These are phyloP conservation scores for Heterodera carotae DNA, from an alignment of 1,140 invertebrate genomes.

Conservation along the genomic window DNA sequence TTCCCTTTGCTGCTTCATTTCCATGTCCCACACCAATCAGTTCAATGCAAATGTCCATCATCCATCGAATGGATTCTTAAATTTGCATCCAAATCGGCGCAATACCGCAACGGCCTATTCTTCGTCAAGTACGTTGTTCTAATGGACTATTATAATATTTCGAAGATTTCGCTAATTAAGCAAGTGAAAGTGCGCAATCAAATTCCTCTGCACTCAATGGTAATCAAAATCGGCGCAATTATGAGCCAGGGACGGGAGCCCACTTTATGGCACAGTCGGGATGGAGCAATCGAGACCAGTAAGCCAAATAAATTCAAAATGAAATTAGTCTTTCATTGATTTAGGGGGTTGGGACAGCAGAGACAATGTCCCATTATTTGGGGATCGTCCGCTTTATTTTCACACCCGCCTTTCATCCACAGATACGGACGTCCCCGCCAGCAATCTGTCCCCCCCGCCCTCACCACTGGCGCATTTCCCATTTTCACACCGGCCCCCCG, in stretches of 20 bases:
- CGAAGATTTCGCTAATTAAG: slow-evolving; percentile 11
- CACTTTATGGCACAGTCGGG: slow-evolving; percentile 36
- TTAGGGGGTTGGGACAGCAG: too few species aligned
- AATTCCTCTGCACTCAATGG: slow-evolving; percentile 13
- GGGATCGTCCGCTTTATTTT: too few species aligned
- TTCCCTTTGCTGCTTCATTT: not conserved
- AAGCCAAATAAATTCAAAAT: slow-evolving; percentile 8
- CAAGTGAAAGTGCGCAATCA: slow-evolving; percentile 27
- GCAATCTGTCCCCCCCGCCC: not conserved
- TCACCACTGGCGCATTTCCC: slow-evolving; percentile 7
- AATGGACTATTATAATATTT: too few species aligned
- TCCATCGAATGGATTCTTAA: not conserved
- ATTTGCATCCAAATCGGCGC: not conserved
- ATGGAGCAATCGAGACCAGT: slow-evolving; percentile 32
- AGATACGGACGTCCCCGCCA: slow-evolving; percentile 8
- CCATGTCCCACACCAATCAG: not conserved
- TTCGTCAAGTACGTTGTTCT: not conserved
- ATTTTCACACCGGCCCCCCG: slow-evolving; percentile 23
- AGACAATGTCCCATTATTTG: not conserved
- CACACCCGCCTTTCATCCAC: not conserved
- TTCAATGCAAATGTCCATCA: not conserved
- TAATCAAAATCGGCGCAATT: slow-evolving; percentile 5
- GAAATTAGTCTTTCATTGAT: not conserved
- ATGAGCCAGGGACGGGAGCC: slow-evolving; percentile 35
- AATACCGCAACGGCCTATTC: slow-evolving; percentile 1